phyloP scores from a whole-genome alignment of 1,140 invertebrate genomes.

The Scylla paramamosain region DNA sequence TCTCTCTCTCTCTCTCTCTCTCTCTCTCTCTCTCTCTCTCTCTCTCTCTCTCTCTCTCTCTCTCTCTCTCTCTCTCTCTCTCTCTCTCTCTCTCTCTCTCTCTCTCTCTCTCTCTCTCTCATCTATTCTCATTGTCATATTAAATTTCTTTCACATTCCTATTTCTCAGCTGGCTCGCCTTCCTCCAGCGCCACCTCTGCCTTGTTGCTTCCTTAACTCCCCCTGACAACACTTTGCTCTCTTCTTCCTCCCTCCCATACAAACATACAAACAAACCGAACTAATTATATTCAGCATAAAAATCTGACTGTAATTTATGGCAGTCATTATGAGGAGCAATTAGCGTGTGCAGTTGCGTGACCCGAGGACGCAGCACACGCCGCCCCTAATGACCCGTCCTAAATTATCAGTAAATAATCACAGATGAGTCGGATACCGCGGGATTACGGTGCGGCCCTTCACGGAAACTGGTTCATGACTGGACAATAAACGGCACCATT shows the following conservation, averaged over 20 bases:
- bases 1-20: not conserved
- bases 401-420: conserved; percentile 50
- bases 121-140: too few species aligned
- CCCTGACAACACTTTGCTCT: not conserved
- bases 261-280: not conserved
- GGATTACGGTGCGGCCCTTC: not conserved
- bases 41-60: conserved; percentile 11
- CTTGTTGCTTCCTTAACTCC: not conserved
- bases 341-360: conserved; percentile 49
- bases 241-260: not conserved
- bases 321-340: conserved; percentile 10
- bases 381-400: not conserved
- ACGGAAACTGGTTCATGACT: not conserved
- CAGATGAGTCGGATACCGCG: not conserved
- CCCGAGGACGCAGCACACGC: conserved; percentile 22
- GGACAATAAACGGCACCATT: not conserved
- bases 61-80: conserved; percentile 5
- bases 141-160: too few species aligned
- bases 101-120: too few species aligned
- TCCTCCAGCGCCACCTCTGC: too few species aligned
- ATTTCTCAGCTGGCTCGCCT: too few species aligned
- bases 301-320: conserved; percentile 29
- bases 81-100: too few species aligned
- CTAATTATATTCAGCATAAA: conserved; percentile 23
- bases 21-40: conserved; percentile 20